A percentile compares a stretch with the other conserved stretches of the same genome.
Conservation (phyloP, 2,113 vertebrate species). For the Pterocles orientalis region DNA sequence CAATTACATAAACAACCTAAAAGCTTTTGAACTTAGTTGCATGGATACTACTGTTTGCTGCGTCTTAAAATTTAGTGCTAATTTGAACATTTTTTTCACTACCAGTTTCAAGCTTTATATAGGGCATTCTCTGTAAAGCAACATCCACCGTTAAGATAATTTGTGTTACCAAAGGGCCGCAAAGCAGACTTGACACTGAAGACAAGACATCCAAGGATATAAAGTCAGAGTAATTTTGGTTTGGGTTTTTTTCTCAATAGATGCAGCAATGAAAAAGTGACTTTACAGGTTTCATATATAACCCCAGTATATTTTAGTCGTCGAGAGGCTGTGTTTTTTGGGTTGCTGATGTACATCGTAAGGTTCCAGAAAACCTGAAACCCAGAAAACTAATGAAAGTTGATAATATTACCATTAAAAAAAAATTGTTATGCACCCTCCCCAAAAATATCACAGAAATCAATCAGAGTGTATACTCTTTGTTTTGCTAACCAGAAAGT, state of each 20-base stretch:
- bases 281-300: not conserved
- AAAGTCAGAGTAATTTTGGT: not conserved
- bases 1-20: not conserved
- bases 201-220: not conserved
- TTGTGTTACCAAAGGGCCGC: not conserved
- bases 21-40: not conserved
- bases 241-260: not conserved
- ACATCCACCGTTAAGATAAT: not conserved
- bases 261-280: not conserved
- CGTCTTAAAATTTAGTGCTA: not conserved
- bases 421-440: too few relatives aligned
- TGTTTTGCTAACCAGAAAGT: not conserved
- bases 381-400: not conserved
- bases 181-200: not conserved
- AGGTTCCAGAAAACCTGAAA: not conserved
- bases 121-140: not conserved
- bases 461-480: not conserved
- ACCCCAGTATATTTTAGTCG: not conserved
- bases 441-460: not conserved
- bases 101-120: not conserved
- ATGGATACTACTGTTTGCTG: not conserved
- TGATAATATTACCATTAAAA: not conserved
- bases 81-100: not conserved
- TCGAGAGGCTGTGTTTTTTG: not conserved
- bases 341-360: not conserved